phyloP scores from a whole-genome alignment of 2,888 invertebrate species.

The Tachina fera region DNA sequence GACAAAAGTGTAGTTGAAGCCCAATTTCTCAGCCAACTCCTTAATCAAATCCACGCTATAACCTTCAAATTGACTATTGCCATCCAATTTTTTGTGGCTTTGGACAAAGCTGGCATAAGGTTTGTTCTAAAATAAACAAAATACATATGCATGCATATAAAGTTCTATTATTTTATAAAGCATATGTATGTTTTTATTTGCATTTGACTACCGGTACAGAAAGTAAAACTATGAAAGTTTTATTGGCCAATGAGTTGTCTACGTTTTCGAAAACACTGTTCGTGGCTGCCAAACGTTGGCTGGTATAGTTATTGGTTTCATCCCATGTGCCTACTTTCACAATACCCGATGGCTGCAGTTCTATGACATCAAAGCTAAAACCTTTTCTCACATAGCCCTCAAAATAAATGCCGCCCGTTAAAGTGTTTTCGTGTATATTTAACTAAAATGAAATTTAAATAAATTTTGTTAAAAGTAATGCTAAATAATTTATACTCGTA shows the following conservation, averaged over 20 bases:
- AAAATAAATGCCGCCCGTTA: slow-evolving; percentile 90
- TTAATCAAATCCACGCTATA: slow-evolving; percentile 94
- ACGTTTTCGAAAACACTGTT: slow-evolving; percentile 83
- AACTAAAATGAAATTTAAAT: slow-evolving; percentile 72
- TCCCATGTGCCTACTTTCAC: slow-evolving; percentile 89
- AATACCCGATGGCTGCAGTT: slow-evolving; percentile 86
- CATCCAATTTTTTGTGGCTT: slow-evolving; percentile 86
- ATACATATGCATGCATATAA: not conserved
- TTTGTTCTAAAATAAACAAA: slow-evolving; percentile 82
- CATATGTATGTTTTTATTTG: no score
- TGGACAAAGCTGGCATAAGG: slow-evolving; percentile 94
- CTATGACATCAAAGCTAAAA: slow-evolving; percentile 87
- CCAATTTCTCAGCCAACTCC: slow-evolving; percentile 89
- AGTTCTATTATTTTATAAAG: not conserved
- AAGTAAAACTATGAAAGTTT: slow-evolving; percentile 88
- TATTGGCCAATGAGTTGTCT: slow-evolving; percentile 87
- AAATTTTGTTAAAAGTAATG: not conserved
- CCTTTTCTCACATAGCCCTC: slow-evolving; percentile 90
- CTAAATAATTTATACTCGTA: no score
- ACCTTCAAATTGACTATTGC: slow-evolving; percentile 93
- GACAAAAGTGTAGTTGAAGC: slow-evolving; percentile 92
- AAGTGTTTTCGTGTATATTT: slow-evolving; percentile 75
- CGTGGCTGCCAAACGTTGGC: slow-evolving; percentile 83
- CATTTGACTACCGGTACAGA: slow-evolving; percentile 85
- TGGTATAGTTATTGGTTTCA: slow-evolving; percentile 85